A percentile compares a stretch with the other conserved stretches of the same genome.
Evolutionary conservation across 2,797 vertebrate species (phyloP).

Genomic region (Balearica regulorum): DNA sequence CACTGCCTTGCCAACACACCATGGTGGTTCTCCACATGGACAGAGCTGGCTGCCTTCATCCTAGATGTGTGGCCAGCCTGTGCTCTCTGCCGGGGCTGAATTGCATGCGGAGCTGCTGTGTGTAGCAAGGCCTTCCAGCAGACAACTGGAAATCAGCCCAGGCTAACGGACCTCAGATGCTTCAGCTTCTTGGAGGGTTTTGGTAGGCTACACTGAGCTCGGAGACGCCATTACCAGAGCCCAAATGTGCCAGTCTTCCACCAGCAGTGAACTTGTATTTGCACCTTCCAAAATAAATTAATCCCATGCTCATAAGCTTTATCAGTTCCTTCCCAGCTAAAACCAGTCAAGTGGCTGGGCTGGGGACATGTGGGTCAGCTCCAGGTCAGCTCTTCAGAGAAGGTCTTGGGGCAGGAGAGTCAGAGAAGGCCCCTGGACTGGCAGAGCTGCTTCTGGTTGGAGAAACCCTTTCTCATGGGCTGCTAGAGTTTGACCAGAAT

Average conservation of each 20-base stretch:
- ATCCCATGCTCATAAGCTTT: background rate
- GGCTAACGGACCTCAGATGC: background rate
- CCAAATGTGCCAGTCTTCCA: background rate
- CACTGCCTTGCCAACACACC: background rate
- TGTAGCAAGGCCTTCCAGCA: background rate
- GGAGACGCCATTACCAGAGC: background rate
- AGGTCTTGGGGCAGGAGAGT: background rate
- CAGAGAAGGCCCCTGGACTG: background rate
- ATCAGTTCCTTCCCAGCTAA: background rate
- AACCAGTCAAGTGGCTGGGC: background rate
- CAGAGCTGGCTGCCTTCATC: background rate
- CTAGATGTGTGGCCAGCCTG: background rate
- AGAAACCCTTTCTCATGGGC: background rate
- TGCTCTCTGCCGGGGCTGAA: background rate
- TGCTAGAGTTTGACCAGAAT: background rate
- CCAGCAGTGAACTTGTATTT: background rate
- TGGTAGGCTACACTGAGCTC: background rate
- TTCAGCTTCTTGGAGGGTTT: background rate
- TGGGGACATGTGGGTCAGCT: background rate
- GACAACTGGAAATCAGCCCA: background rate
- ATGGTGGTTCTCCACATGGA: background rate
- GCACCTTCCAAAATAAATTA: background rate
- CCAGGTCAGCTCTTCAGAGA: background rate
- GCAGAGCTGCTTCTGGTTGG: background rate
- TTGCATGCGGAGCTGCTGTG: background rate